A percentile compares a stretch with the other conserved stretches of the same genome.
Conservation (phyloP, 2,113 vertebrate genomes). For the Anguilla japonica region DNA sequence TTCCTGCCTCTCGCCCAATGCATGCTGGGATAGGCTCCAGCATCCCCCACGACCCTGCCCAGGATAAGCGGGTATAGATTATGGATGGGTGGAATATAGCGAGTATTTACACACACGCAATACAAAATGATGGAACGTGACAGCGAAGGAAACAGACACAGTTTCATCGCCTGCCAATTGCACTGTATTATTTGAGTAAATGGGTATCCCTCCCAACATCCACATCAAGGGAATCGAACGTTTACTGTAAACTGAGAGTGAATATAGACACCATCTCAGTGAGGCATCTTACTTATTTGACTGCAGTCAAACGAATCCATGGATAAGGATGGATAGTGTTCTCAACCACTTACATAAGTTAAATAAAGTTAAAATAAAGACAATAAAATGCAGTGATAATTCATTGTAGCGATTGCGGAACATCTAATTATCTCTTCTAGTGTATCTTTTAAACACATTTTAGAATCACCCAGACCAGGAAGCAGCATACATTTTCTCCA, state of each 20-base stretch:
- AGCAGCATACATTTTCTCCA: neutral
- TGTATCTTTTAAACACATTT: neutral
- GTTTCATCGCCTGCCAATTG: neutral
- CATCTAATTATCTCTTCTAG: neutral
- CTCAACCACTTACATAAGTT: neutral
- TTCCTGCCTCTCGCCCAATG: too few species aligned
- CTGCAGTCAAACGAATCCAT: neutral
- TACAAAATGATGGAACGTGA: slow-evolving; percentile 29
- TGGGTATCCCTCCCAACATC: neutral
- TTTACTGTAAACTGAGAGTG: neutral
- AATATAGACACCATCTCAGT: neutral
- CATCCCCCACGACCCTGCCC: too few species aligned
- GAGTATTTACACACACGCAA: slow-evolving; percentile 32
- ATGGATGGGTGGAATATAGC: neutral
- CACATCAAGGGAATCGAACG: neutral
- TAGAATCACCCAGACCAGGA: neutral
- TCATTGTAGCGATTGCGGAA: neutral
- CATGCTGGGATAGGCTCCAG: too few species aligned
- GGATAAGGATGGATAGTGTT: neutral
- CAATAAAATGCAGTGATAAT: neutral
- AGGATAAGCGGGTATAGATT: too few species aligned
- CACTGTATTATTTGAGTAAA: neutral
- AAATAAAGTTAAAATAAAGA: neutral
- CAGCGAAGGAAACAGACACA: neutral
- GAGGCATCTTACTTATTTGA: neutral